Conservation (phyloP, 2,797 vertebrate genomes). For the Platalea minor region DNA sequence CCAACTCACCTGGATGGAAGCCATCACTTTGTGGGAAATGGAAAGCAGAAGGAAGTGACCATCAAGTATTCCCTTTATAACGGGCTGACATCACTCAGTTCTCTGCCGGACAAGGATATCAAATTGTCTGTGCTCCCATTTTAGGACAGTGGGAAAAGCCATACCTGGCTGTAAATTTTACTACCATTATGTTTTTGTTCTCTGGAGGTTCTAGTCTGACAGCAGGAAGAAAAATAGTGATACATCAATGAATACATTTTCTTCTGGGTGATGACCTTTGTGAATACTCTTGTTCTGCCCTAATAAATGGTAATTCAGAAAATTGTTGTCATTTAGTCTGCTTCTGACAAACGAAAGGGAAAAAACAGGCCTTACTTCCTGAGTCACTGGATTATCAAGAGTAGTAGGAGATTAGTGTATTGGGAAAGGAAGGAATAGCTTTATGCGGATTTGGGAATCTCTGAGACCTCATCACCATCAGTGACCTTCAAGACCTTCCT, state of each 20-base stretch:
- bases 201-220: neutral
- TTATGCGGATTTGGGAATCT: constrained; percentile 35
- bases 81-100: neutral
- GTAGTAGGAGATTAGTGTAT: neutral
- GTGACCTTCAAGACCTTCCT: constrained; percentile 20
- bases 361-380: neutral
- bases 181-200: neutral
- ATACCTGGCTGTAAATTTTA: constrained; percentile 38
- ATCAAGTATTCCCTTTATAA: constrained; percentile 18
- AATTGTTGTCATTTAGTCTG: constrained; percentile 1
- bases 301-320: constrained; percentile 16
- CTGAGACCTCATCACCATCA: constrained; percentile 31
- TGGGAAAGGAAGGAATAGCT: constrained; percentile 42
- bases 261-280: neutral
- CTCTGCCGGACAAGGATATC: neutral
- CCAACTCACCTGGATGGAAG: neutral
- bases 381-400: constrained; percentile 9
- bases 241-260: neutral
- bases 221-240: constrained; percentile 32
- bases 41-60: constrained; percentile 38
- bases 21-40: constrained; percentile 5
- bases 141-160: constrained; percentile 1
- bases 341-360: neutral
- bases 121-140: neutral
- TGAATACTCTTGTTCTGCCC: neutral